These are phyloP conservation scores for Valencia hispanica DNA, from an alignment of 2,797 vertebrate species.

Conservation along the genomic window DNA sequence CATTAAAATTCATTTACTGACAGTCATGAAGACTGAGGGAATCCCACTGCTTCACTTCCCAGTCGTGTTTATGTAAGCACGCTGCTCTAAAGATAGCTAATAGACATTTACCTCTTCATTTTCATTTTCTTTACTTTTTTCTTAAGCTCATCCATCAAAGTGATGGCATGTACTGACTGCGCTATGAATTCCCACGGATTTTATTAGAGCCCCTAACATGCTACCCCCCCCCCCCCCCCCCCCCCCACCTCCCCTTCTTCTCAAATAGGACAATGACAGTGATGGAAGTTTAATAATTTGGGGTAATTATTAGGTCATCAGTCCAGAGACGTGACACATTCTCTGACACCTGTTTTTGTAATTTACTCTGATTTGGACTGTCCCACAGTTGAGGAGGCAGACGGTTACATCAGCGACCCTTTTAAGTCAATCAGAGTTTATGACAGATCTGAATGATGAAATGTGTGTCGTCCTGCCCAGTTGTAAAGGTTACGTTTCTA, in stretches of 20 bases:
- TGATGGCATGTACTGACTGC: conserved; percentile 72
- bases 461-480: conserved; percentile 22
- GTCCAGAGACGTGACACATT: conserved; percentile 72
- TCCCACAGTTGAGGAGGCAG: conserved; percentile 49
- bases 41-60: conserved; percentile 61
- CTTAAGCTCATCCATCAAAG: conserved; percentile 79
- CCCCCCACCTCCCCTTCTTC: conserved; percentile 35
- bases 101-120: conserved; percentile 71
- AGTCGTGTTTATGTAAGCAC: conserved; percentile 72
- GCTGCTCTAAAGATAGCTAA: conserved; percentile 76
- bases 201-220: conserved; percentile 67
- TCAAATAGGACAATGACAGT: conserved; percentile 73
- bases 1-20: conserved; percentile 64
- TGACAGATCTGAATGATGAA: conserved; percentile 52
- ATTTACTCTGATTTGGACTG: conserved; percentile 67
- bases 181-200: conserved; percentile 74
- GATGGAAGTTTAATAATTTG: conserved; percentile 77
- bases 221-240: conserved; percentile 44
- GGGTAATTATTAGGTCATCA: conserved; percentile 76
- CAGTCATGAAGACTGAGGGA: conserved; percentile 58
- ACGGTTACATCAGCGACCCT: conserved; percentile 57
- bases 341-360: conserved; percentile 77
- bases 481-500: conserved; percentile 18
- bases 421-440: conserved; percentile 53
- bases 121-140: too few relatives aligned